A percentile compares a stretch with the other conserved stretches of the same genome.
phyloP scores from a whole-genome alignment of 2,888 invertebrate genomes.

The Cephus rjabovi region DNA sequence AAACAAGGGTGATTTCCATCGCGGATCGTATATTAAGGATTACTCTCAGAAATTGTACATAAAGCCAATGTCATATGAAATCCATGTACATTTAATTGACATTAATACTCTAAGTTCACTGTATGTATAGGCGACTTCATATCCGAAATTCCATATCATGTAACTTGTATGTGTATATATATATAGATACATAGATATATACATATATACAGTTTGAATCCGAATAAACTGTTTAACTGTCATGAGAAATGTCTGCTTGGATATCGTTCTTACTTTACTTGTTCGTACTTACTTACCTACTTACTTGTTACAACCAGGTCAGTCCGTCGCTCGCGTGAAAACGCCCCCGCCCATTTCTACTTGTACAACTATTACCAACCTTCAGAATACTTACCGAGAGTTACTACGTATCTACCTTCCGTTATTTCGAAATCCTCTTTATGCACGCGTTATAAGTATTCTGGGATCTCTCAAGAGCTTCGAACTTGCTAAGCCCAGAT shows the following conservation, averaged over 20 bases:
- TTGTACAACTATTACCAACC: not conserved
- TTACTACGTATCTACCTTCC: not conserved
- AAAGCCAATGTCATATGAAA: slow-evolving; percentile 15
- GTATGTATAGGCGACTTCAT: slow-evolving; percentile 58
- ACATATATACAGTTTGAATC: slow-evolving; percentile 51
- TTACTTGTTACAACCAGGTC: not conserved
- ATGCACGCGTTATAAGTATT: not conserved
- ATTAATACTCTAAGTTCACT: slow-evolving; percentile 45
- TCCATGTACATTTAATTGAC: slow-evolving; percentile 37
- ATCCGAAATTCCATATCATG: slow-evolving; percentile 59
- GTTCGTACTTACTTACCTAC: not conserved
- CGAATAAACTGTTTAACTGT: slow-evolving; percentile 63
- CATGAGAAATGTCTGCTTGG: slow-evolving; percentile 20
- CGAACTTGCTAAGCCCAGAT: not conserved
- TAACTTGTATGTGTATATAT: slow-evolving; percentile 57
- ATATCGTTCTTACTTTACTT: not conserved
- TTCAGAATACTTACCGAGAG: not conserved
- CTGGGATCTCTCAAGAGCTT: not conserved
- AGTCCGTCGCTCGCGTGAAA: not conserved
- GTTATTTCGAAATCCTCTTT: not conserved
- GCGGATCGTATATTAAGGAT: not conserved
- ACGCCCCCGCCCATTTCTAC: not conserved
- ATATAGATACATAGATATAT: too few species aligned
- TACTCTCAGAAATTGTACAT: slow-evolving; percentile 7
- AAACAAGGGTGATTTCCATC: not conserved